Percentiles rank a stretch among this genome's conserved stretches.
phyloP scores from a whole-genome alignment of 2,113 vertebrate genomes.

The Vulpes ferrilata region DNA sequence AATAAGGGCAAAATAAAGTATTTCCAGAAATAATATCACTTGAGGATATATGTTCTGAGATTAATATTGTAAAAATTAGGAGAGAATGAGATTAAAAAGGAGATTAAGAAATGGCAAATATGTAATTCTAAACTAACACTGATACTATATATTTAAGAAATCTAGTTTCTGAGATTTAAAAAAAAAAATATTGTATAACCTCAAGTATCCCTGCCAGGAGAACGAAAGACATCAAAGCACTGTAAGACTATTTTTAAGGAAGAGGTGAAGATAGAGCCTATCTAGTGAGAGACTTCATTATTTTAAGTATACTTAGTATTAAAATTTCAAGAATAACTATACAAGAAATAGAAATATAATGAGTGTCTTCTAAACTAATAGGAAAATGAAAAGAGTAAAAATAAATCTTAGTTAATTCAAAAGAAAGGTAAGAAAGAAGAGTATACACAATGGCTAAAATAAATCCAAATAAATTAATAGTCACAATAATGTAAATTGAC shows the following conservation, averaged over 20 bases:
- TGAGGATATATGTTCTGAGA: neutral
- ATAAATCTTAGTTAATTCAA: neutral
- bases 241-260: neutral
- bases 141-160: neutral
- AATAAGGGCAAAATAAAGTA: neutral
- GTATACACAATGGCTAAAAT: neutral
- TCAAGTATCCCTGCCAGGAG: neutral
- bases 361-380: neutral
- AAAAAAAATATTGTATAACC: neutral
- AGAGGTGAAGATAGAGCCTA: neutral
- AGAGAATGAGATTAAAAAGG: neutral
- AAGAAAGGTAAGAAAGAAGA: neutral
- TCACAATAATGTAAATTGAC: neutral
- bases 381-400: neutral
- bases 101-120: constrained; percentile 10
- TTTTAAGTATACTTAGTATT: neutral
- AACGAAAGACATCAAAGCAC: neutral
- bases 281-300: constrained; percentile 25
- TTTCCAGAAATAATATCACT: neutral
- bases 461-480: constrained; percentile 19
- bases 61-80: neutral
- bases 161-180: neutral
- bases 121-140: neutral
- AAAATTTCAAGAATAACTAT: neutral
- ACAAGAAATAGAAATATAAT: neutral